A percentile compares a stretch with the other conserved stretches of the same genome.
Evolutionary conservation across 2,888 invertebrate species (phyloP).

Genomic region (Arctia plantaginis): DNA sequence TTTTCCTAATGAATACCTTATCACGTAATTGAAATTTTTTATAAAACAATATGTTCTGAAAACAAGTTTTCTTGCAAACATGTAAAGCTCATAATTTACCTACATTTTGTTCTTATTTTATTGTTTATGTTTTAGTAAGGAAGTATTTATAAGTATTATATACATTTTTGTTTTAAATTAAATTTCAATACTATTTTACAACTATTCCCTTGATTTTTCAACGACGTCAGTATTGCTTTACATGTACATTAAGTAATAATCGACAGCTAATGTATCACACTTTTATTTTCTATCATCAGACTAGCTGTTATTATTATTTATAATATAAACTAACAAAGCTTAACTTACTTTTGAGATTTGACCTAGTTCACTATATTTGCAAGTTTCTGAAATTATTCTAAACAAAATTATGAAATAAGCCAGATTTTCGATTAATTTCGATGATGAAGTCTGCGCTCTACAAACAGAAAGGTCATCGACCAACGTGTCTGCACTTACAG

Average conservation of each 20-base stretch:
- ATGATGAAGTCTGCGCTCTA: slow-evolving; percentile 37
- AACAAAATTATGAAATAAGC: slow-evolving; percentile 48
- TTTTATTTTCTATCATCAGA: background rate
- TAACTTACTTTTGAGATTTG: background rate
- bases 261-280: too few species aligned
- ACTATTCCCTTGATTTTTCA: too few species aligned
- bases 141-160: too few species aligned
- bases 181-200: too few species aligned
- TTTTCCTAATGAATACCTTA: background rate
- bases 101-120: too few species aligned
- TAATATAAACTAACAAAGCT: background rate
- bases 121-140: too few species aligned
- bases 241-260: too few species aligned
- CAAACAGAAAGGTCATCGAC: slow-evolving; percentile 63
- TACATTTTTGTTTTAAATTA: too few species aligned
- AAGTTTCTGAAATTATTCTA: slow-evolving; percentile 32
- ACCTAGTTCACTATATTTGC: slow-evolving; percentile 26
- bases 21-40: background rate
- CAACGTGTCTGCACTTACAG: slow-evolving; percentile 30
- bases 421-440: slow-evolving; percentile 45
- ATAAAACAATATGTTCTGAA: background rate
- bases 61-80: background rate
- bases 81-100: too few species aligned
- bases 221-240: too few species aligned
- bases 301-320: background rate